phyloP scores from a whole-genome alignment of 2,113 vertebrate genomes.

The Forbesichthys agassizii region DNA sequence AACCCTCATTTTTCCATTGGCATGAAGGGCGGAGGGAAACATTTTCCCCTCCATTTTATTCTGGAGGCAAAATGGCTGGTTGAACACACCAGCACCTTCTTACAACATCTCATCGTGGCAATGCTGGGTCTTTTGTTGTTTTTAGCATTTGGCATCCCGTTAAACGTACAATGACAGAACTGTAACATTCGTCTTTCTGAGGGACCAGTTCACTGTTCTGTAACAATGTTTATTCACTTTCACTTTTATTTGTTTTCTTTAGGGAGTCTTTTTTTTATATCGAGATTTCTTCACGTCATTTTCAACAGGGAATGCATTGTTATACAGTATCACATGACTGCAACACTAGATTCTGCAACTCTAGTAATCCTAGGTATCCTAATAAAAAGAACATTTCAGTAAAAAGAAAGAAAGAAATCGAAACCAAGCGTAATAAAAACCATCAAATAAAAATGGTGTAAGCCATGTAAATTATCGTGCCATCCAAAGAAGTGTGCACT shows the following conservation, averaged over 20 bases:
- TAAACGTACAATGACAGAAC: neutral
- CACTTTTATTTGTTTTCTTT: constrained; percentile 59
- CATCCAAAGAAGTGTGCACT: constrained; percentile 48
- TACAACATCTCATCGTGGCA: neutral
- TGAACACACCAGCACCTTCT: neutral
- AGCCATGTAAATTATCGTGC: constrained; percentile 51
- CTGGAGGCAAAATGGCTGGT: neutral
- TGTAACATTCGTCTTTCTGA: constrained; percentile 21
- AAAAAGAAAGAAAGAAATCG: constrained; percentile 50
- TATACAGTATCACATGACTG: constrained; percentile 65
- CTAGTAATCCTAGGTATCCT: constrained; percentile 56
- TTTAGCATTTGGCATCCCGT: too few relatives aligned
- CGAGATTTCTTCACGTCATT: constrained; percentile 35
- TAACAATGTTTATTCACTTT: constrained; percentile 43
- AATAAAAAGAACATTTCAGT: constrained; percentile 42
- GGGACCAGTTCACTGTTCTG: constrained; percentile 29
- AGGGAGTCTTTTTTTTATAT: constrained; percentile 23
- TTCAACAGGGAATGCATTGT: constrained; percentile 68
- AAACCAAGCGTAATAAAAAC: constrained; percentile 46
- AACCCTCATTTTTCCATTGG: constrained; percentile 10
- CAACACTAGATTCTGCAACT: constrained; percentile 58
- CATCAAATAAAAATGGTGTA: constrained; percentile 25
- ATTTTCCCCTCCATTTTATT: constrained; percentile 18
- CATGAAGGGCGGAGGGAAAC: constrained; percentile 26
- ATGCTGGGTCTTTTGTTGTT: too few relatives aligned